phyloP scores from a whole-genome alignment of 2,113 vertebrate genomes.

The Sisor rabdophorus region DNA sequence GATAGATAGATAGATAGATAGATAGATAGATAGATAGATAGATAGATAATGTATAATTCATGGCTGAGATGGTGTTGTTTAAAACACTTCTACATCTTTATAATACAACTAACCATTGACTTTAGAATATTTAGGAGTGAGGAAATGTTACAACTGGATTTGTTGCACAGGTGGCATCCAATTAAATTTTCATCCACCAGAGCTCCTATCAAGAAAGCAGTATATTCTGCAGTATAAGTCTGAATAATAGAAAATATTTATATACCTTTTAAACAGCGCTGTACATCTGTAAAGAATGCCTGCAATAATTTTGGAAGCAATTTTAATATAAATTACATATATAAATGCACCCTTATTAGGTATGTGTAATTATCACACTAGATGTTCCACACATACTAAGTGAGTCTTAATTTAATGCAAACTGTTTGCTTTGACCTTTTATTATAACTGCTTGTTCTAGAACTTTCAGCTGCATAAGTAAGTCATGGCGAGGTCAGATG shows the following conservation, averaged over 20 bases:
- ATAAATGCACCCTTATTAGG: not conserved
- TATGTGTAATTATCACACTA: not conserved
- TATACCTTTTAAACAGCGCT: not conserved
- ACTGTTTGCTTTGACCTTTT: not conserved
- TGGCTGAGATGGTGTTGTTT: too few relatives aligned
- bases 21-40: too few relatives aligned
- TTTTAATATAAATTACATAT: not conserved
- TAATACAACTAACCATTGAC: too few relatives aligned
- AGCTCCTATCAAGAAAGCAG: too few relatives aligned
- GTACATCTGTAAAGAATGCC: not conserved
- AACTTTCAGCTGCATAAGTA: not conserved
- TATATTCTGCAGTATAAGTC: too few relatives aligned
- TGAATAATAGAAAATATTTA: not conserved
- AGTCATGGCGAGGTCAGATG: not conserved
- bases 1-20: too few relatives aligned
- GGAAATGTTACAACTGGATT: too few relatives aligned
- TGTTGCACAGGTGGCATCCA: too few relatives aligned
- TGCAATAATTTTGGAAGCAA: not conserved
- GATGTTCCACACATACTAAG: not conserved
- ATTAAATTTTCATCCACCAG: too few relatives aligned
- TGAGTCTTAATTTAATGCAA: constrained; percentile 2
- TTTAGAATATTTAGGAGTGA: too few relatives aligned
- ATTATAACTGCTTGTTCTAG: not conserved
- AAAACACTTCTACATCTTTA: too few relatives aligned
- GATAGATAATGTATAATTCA: too few relatives aligned